These are phyloP conservation scores for Monopterus albus DNA, from an alignment of 2,113 vertebrate species.

Conservation along the genomic window DNA sequence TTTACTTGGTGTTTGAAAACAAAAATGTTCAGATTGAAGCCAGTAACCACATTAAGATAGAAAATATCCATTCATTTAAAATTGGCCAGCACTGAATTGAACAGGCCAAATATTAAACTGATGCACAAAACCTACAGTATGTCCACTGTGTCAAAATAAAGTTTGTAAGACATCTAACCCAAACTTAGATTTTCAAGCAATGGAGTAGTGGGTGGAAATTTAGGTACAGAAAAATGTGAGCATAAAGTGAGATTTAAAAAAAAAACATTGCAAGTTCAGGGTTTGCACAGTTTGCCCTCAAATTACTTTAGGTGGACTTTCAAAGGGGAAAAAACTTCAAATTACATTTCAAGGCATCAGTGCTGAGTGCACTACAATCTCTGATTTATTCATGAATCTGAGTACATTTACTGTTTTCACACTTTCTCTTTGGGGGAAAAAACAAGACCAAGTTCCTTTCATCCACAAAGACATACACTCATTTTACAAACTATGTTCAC, in stretches of 20 bases:
- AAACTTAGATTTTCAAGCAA: background rate
- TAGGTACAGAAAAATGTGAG: too few species aligned
- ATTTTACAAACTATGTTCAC: background rate
- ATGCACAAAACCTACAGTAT: too few species aligned
- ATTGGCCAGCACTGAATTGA: too few species aligned
- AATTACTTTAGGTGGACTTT: background rate
- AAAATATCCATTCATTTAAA: too few species aligned
- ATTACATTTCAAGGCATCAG: background rate
- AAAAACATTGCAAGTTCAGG: too few species aligned
- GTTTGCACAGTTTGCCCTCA: too few species aligned
- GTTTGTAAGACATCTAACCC: background rate
- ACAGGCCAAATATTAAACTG: too few species aligned
- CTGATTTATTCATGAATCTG: conserved; percentile 2
- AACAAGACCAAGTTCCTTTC: background rate
- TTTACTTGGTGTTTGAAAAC: background rate
- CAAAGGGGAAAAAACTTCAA: background rate
- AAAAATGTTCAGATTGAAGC: background rate
- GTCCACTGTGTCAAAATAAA: background rate
- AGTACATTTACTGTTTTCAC: background rate
- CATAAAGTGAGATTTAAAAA: too few species aligned
- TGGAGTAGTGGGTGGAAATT: too few species aligned
- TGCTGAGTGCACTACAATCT: background rate
- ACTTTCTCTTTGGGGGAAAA: background rate
- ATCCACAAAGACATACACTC: conserved; percentile 10
- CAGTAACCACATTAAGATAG: too few species aligned